Conservation (phyloP, 37 sponge, comb jelly and placozoan genomes). For the Cliona cf. orientalis region DNA sequence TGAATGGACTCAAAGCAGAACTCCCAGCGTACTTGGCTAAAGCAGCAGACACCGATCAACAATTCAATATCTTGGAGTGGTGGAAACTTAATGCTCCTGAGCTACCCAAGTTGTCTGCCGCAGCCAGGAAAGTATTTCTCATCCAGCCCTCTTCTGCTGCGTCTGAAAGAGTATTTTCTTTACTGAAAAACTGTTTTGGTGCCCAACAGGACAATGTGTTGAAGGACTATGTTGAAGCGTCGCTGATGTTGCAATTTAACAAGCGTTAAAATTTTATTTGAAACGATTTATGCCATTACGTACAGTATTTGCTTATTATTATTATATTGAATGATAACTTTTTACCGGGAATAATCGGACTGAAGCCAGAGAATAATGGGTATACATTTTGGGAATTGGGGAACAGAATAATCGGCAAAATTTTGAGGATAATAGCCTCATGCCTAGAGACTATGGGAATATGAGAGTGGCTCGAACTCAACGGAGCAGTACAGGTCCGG, state of each 20-base stretch:
- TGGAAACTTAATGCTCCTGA: neutral
- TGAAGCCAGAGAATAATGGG: too few species aligned
- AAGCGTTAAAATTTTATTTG: too few species aligned
- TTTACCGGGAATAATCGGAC: too few species aligned
- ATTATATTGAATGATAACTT: too few species aligned
- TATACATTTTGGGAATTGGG: too few species aligned
- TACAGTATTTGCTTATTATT: too few species aligned
- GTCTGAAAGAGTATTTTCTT: constrained; percentile 22
- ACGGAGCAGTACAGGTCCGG: too few species aligned
- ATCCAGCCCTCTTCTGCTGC: constrained; percentile 45
- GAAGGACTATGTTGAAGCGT: constrained; percentile 40
- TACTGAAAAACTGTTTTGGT: constrained; percentile 22
- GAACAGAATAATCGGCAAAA: too few species aligned
- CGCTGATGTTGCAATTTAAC: constrained; percentile 45
- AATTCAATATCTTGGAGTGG: neutral
- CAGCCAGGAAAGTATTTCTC: constrained; percentile 13
- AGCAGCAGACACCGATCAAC: constrained; percentile 16
- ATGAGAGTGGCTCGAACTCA: too few species aligned
- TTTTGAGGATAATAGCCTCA: too few species aligned
- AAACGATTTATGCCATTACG: too few species aligned
- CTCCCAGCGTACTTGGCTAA: constrained; percentile 36
- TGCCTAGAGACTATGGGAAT: too few species aligned
- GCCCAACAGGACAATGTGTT: constrained; percentile 22
- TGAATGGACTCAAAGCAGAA: constrained; percentile 37
- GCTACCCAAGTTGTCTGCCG: constrained; percentile 11